phyloP scores from a whole-genome alignment of 2,888 invertebrate species.

The Eumerus sabulonum region DNA sequence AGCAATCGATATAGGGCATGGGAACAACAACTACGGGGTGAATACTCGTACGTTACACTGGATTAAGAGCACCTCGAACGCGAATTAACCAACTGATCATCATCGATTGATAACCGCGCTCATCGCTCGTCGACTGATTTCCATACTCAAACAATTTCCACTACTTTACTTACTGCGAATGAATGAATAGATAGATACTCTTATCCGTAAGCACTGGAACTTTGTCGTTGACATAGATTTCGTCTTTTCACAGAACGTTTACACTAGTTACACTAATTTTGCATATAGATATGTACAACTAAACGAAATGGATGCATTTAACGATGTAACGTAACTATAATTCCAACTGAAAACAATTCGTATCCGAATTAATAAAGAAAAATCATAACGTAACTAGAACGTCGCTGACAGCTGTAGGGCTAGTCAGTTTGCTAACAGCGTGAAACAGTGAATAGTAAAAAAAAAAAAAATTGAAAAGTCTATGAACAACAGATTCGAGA shows the following conservation, averaged over 20 bases:
- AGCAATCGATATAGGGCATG: constrained; percentile 3
- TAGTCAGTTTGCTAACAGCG: constrained; percentile 26
- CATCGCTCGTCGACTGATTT: constrained; percentile 28
- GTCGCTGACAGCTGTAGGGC: constrained; percentile 11
- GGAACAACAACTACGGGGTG: constrained; percentile 26
- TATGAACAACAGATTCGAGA: constrained; percentile 2
- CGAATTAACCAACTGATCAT: no score
- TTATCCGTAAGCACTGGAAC: background rate
- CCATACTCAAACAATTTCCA: constrained; percentile 17
- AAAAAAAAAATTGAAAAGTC: constrained; percentile 62
- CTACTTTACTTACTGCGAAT: constrained; percentile 47
- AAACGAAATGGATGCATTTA: constrained; percentile 57
- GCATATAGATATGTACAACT: no score
- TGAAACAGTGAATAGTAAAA: constrained; percentile 31
- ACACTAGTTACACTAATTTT: no score
- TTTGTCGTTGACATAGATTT: constrained; percentile 7
- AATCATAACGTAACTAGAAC: background rate
- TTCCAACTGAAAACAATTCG: constrained; percentile 36
- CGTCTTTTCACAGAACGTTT: no score
- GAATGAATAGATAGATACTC: constrained; percentile 15
- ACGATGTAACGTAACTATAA: constrained; percentile 41
- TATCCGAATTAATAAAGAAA: constrained; percentile 4
- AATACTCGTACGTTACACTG: constrained; percentile 2
- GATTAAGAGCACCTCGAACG: constrained; percentile 33
- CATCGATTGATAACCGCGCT: no score